Percentiles rank a stretch among this genome's conserved stretches.
Evolutionary conservation across 2,888 invertebrate species (phyloP).

Genomic region (Toxonevra muliebris): DNA sequence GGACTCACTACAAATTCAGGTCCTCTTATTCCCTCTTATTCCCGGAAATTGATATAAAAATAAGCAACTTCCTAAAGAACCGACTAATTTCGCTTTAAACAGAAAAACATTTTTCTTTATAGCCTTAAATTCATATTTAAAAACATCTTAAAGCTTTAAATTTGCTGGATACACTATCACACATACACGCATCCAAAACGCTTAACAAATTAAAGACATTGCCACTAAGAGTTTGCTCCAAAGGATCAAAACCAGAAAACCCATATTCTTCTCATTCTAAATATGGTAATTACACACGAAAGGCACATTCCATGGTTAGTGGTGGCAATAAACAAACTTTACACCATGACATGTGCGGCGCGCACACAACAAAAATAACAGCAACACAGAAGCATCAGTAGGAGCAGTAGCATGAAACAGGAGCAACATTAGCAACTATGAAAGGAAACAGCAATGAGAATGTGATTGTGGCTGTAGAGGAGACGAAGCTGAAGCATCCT

Average conservation of each 20-base stretch:
- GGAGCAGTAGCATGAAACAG: not conserved
- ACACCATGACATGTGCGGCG: not conserved
- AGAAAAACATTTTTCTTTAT: not conserved
- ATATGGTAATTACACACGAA: slow-evolving; percentile 25
- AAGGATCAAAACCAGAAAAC: too few relatives aligned
- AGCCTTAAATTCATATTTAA: not conserved
- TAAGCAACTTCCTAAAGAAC: not conserved
- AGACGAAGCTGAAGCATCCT: not conserved
- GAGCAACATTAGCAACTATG: not conserved
- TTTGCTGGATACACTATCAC: too few relatives aligned
- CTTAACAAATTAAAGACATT: not conserved
- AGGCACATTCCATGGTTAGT: slow-evolving; percentile 15
- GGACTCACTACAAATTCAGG: not conserved
- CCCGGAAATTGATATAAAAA: too few relatives aligned
- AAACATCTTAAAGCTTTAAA: too few relatives aligned
- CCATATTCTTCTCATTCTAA: not conserved
- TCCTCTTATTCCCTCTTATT: too few relatives aligned
- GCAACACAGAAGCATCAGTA: not conserved
- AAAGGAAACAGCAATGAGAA: slow-evolving; percentile 6
- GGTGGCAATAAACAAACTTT: slow-evolving; percentile 20
- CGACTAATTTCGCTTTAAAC: not conserved
- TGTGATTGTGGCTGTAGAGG: too few relatives aligned
- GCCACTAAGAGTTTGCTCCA: not conserved
- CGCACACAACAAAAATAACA: not conserved
- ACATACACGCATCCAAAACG: too few relatives aligned